Conservation (phyloP, 2,888 invertebrate species). For the Drosophila fungiperda region DNA sequence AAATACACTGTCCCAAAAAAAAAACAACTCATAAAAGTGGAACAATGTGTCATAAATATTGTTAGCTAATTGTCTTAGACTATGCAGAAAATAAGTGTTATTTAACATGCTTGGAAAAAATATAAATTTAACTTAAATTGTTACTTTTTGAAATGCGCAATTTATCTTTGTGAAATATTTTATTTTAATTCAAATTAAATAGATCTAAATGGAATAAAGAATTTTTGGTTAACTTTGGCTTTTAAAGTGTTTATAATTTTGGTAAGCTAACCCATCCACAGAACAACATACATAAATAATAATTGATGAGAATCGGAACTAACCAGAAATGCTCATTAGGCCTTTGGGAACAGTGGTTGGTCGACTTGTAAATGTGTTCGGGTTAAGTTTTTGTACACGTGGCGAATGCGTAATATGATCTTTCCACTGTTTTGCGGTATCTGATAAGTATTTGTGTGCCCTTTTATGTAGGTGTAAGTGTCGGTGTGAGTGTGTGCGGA, state of each 20-base stretch:
- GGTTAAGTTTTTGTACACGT: conserved; percentile 33
- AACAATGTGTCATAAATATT: not conserved
- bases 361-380: conserved; percentile 37
- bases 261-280: not conserved
- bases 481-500: conserved; percentile 10
- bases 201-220: not conserved
- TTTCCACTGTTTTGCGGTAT: conserved; percentile 45
- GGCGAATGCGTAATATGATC: conserved; percentile 63
- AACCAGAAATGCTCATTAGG: not conserved
- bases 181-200: not conserved
- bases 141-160: not conserved
- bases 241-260: not conserved
- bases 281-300: not conserved
- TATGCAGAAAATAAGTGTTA: not conserved
- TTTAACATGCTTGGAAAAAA: not conserved
- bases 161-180: no score
- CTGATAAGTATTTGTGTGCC: conserved; percentile 35
- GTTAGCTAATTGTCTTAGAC: not conserved
- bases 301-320: not conserved
- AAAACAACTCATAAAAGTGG: not conserved
- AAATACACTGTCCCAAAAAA: not conserved
- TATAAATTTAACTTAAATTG: not conserved
- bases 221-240: not conserved
- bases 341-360: not conserved
- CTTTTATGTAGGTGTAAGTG: not conserved